Evolutionary conservation across 2,888 invertebrate species (phyloP).

Genomic region (Mythimna vitellina): DNA sequence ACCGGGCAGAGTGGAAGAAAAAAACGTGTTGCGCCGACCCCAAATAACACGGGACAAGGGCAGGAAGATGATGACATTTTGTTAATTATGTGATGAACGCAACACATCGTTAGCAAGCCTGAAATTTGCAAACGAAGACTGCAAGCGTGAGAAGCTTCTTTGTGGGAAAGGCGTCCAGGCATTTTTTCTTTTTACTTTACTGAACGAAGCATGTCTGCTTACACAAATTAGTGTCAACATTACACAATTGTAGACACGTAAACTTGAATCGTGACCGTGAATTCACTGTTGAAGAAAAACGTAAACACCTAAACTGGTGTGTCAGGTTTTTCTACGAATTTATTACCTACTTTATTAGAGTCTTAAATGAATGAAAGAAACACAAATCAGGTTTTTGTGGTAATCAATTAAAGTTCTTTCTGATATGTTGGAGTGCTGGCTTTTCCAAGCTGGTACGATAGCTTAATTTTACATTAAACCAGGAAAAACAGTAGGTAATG

Average conservation of each 20-base stretch:
- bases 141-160: no score
- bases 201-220: slow-evolving; percentile 1
- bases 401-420: neutral
- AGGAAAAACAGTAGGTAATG: no score
- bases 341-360: neutral
- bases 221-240: slow-evolving; percentile 33
- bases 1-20: no score
- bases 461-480: no score
- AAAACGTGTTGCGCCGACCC: no score
- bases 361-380: slow-evolving; percentile 11
- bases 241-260: slow-evolving; percentile 27
- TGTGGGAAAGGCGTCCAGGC: no score
- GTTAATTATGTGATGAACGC: no score
- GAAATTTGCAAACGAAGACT: no score
- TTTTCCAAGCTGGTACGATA: neutral
- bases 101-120: no score
- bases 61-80: no score
- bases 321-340: slow-evolving; percentile 33
- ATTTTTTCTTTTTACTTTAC: slow-evolving; percentile 1
- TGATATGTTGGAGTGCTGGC: no score
- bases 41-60: no score
- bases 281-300: slow-evolving; percentile 26
- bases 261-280: slow-evolving; percentile 56
- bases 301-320: slow-evolving; percentile 34
- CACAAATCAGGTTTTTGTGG: slow-evolving; percentile 14